Percentiles rank a stretch among this genome's conserved stretches.
Conservation (phyloP, 2,113 vertebrate genomes). For the Alouatta palliata region DNA sequence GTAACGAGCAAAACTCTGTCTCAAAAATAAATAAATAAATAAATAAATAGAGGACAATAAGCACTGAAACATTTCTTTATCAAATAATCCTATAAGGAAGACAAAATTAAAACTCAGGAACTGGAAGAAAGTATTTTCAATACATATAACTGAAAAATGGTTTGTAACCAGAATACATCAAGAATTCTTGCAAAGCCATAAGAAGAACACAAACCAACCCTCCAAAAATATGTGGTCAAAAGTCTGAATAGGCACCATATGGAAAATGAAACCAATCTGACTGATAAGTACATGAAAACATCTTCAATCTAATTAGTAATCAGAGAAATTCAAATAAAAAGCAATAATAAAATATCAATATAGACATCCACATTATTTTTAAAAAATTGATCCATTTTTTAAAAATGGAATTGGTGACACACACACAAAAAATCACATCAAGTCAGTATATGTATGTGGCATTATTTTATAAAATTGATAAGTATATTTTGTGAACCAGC, state of each 20-base stretch:
- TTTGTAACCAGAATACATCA: not conserved
- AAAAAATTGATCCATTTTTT: not conserved
- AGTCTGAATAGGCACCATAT: not conserved
- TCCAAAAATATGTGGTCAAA: not conserved
- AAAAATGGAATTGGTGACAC: too few relatives aligned
- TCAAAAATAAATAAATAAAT: too few relatives aligned
- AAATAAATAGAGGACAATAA: too few relatives aligned
- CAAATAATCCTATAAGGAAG: not conserved
- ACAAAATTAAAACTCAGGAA: not conserved
- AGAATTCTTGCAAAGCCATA: conserved; percentile 22
- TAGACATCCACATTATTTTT: not conserved
- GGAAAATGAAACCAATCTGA: not conserved
- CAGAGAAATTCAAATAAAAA: conserved; percentile 13
- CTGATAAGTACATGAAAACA: not conserved
- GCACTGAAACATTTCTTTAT: not conserved
- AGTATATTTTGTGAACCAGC: not conserved
- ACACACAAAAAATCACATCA: not conserved
- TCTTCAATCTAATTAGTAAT: not conserved
- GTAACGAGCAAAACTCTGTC: too few relatives aligned
- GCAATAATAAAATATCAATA: not conserved
- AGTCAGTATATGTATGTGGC: not conserved
- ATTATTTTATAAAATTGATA: not conserved
- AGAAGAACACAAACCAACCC: not conserved
- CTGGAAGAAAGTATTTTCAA: not conserved
- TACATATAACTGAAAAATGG: not conserved